These are phyloP conservation scores for Phyllotreta cruciferae DNA, from an alignment of 2,888 invertebrate species.

Conservation along the genomic window DNA sequence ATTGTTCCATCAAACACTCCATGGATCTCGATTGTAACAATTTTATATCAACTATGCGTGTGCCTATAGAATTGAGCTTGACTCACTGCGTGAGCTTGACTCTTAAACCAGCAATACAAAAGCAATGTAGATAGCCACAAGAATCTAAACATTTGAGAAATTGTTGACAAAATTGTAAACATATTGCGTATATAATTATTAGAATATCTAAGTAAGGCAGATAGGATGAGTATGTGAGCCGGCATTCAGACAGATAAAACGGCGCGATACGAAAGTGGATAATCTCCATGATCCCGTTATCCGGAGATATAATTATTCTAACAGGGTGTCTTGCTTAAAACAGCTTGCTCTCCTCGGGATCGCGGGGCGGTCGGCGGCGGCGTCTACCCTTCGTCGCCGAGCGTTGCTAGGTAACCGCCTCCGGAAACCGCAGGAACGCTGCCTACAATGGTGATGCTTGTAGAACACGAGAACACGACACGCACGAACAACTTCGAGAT, in stretches of 20 bases:
- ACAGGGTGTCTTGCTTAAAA: constrained; percentile 62
- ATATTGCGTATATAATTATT: no score
- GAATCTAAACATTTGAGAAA: no score
- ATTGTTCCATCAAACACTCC: no score
- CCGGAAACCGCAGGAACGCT: constrained; percentile 61
- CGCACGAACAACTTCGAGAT: constrained; percentile 57
- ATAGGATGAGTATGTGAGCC: constrained; percentile 50
- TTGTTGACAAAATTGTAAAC: no score
- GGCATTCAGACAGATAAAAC: constrained; percentile 56
- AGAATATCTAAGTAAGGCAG: no score
- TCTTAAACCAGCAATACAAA: no score
- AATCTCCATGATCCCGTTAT: constrained; percentile 62
- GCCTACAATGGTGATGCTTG: constrained; percentile 62
- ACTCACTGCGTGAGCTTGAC: no score
- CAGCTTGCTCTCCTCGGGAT: constrained; percentile 60
- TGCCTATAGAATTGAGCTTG: no score
- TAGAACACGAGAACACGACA: constrained; percentile 57
- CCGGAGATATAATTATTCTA: constrained; percentile 62
- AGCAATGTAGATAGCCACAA: no score
- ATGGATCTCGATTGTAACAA: no score
- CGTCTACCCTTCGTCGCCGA: constrained; percentile 45
- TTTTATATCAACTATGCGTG: no score
- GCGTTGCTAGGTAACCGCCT: constrained; percentile 60
- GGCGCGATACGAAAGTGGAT: constrained; percentile 60
- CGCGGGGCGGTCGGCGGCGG: constrained; percentile 46